phyloP scores from a whole-genome alignment of 2,113 vertebrate species.

The Ciconia boyciana region DNA sequence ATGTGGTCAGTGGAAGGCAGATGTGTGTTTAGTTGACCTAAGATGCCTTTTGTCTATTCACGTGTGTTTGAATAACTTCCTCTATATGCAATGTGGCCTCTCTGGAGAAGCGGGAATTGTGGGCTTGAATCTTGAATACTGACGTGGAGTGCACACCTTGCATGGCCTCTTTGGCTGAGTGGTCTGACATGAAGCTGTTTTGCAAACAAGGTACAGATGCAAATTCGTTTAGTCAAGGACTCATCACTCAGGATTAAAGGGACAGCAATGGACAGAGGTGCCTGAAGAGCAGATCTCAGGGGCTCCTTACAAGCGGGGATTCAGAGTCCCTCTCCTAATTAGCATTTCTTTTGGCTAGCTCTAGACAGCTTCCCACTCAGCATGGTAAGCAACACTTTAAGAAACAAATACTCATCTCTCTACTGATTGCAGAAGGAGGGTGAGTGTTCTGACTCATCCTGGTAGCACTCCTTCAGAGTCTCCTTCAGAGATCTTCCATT shows the following conservation, averaged over 20 bases:
- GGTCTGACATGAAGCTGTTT: not conserved
- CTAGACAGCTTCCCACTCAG: not conserved
- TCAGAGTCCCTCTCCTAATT: not conserved
- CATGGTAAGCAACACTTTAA: not conserved
- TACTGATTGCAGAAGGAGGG: not conserved
- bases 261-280: not conserved
- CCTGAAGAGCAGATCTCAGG: not conserved
- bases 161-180: not conserved
- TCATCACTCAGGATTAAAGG: not conserved
- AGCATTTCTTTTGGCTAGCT: not conserved
- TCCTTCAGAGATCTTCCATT: not conserved
- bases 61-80: not conserved
- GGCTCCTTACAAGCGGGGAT: not conserved
- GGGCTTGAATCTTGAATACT: not conserved
- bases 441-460: not conserved
- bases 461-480: not conserved
- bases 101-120: not conserved
- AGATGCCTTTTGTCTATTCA: not conserved
- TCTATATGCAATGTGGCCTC: not conserved
- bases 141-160: not conserved
- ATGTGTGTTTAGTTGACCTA: not conserved
- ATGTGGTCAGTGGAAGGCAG: rapidly evolving
- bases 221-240: not conserved
- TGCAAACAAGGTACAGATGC: not conserved
- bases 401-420: not conserved